Evolutionary conservation across 1,140 invertebrate genomes (phyloP), one percentile per base, ranked within the genome.

Genomic region (Bathynomus jamesi): DNA sequence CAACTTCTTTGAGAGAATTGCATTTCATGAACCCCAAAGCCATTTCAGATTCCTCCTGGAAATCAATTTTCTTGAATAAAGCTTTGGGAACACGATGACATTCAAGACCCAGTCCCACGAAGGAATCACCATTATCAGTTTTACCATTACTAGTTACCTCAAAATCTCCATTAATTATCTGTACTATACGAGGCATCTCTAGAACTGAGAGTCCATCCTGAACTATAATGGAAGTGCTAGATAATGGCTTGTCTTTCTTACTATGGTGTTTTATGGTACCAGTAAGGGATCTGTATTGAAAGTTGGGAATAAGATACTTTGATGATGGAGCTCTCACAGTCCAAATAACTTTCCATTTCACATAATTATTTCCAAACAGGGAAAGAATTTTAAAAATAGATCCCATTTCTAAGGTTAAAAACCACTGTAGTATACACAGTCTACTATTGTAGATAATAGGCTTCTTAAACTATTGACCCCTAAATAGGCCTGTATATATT

Each of bases 141-240:
- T 80, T 77, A 27, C 78, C 77, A 67, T 71, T 62, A 21, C 73
- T 69, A 61, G 73, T 61, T 10, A 72, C 24, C 29, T n/a, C 61
- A 28, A 76, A 78, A n/a, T 73, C 71, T 24, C 73, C 74, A 69
- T 69, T 73, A 27, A 72, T 77, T 46, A 72, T 72, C 76, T 86
- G 83, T 11, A 91, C 85, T 64, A 90, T 85, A 4, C 89, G 80
- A 2, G 89, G 89, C 53, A 91, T 80, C 80, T 91, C 89, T 74
- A 87, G 85, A 40, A 91, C 87, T 46, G 85, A 83, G 2, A 82
- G 78, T 27, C 88, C 89, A 80, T 89, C 87, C 82, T 91, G 88
- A 28, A 89, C 79, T 32, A 91, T 80, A 32, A 89, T 86, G 11
- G 85, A 86, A n/a, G 84, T 84, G 40, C 83, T 77, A 17, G 62